Conservation (phyloP, 2,888 invertebrate genomes). For the Caenorhabditis becei region DNA sequence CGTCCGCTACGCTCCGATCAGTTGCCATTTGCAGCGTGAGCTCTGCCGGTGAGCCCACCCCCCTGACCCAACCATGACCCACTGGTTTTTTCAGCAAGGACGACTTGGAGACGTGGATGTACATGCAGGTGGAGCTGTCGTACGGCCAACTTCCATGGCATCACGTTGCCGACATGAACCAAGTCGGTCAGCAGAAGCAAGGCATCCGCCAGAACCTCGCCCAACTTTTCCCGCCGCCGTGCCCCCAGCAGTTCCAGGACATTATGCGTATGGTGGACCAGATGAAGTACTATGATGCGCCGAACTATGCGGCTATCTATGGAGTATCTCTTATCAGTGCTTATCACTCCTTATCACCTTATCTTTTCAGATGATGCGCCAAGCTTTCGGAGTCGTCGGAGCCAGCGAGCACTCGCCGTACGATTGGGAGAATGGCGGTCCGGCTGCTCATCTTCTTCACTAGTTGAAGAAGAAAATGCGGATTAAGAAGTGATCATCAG, state of each 20-base stretch:
- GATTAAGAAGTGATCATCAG: too few relatives aligned
- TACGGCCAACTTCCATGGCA: conserved; percentile 75
- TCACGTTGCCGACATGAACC: conserved; percentile 74
- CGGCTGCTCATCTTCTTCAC: conserved; percentile 56
- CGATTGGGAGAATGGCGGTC: conserved; percentile 75
- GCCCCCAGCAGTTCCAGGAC: conserved; percentile 59
- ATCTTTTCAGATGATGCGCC: conserved; percentile 56
- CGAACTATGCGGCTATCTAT: conserved; percentile 75
- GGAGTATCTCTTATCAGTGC: conserved; percentile 34
- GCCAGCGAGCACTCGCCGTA: conserved; percentile 74
- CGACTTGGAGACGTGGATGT: conserved; percentile 73
- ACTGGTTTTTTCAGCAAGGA: conserved; percentile 65
- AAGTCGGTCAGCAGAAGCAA: conserved; percentile 75
- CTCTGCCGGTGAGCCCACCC: conserved; percentile 65
- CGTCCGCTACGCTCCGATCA: conserved; percentile 78
- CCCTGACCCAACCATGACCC: not conserved
- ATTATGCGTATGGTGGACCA: conserved; percentile 67
- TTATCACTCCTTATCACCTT: too few relatives aligned
- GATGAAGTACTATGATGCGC: conserved; percentile 78
- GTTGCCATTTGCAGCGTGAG: conserved; percentile 77
- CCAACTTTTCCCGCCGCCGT: conserved; percentile 69
- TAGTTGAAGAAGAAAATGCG: conserved; percentile 33
- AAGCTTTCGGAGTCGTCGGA: conserved; percentile 58
- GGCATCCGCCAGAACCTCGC: conserved; percentile 65
- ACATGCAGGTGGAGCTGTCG: conserved; percentile 75